Conservation (phyloP, 2,888 invertebrate species). For the Lobophora halterata region DNA sequence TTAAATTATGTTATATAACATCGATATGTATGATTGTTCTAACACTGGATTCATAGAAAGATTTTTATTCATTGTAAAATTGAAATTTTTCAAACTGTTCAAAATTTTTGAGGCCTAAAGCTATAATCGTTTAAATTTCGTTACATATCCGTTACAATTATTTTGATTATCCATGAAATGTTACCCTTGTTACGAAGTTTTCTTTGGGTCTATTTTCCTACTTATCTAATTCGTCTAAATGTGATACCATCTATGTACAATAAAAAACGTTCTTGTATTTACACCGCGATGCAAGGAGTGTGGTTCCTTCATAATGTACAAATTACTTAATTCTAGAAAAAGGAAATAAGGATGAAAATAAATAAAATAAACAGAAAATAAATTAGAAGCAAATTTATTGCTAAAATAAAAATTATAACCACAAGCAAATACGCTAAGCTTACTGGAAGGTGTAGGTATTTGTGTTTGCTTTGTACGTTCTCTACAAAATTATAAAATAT, state of each 20-base stretch:
- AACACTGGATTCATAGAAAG: constrained; percentile 61
- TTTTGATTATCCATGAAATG: constrained; percentile 62
- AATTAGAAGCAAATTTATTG: constrained; percentile 80
- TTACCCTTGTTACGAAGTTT: constrained; percentile 48
- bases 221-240: constrained; percentile 43
- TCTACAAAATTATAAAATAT: constrained; percentile 61
- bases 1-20: constrained; percentile 76
- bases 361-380: constrained; percentile 69
- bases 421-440: constrained; percentile 74
- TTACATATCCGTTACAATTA: constrained; percentile 59
- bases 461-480: constrained; percentile 73
- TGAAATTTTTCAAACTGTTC: constrained; percentile 49
- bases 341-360: constrained; percentile 50
- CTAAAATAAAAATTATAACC: constrained; percentile 77
- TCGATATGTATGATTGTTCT: constrained; percentile 79
- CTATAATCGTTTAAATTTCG: constrained; percentile 53
- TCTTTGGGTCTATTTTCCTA: constrained; percentile 40
- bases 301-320: constrained; percentile 77
- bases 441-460: constrained; percentile 53
- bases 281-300: constrained; percentile 77
- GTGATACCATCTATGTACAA: constrained; percentile 57
- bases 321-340: constrained; percentile 46
- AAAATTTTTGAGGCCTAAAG: constrained; percentile 53
- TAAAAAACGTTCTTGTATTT: constrained; percentile 57
- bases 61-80: constrained; percentile 47